Evolutionary conservation across 2,113 vertebrate genomes (phyloP).

Genomic region (Dicentrarchus labrax): DNA sequence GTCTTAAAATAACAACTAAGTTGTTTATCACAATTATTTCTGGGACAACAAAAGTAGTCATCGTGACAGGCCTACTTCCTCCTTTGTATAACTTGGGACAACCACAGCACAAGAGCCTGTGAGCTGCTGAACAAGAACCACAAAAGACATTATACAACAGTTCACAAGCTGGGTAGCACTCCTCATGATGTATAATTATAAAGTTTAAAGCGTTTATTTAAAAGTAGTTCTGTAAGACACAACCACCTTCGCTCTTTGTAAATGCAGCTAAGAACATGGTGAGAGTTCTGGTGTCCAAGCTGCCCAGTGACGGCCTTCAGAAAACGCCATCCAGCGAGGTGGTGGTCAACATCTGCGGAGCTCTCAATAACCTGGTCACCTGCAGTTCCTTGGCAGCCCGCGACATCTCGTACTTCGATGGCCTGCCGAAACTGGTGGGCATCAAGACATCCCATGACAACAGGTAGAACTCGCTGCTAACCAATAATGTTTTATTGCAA

Average conservation of each 20-base stretch:
- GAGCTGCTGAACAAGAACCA: too few relatives aligned
- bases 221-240: background rate
- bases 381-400: conserved; percentile 91
- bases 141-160: too few relatives aligned
- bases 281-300: conserved; percentile 90
- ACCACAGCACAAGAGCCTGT: too few relatives aligned
- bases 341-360: conserved; percentile 92
- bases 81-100: too few relatives aligned
- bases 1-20: too few relatives aligned
- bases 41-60: too few relatives aligned
- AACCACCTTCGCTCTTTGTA: conserved; percentile 6
- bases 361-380: conserved; percentile 94
- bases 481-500: background rate
- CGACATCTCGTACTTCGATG: conserved; percentile 92
- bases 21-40: too few relatives aligned
- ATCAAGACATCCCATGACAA: conserved; percentile 92
- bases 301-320: conserved; percentile 87
- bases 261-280: conserved; percentile 91
- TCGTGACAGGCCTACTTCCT: too few relatives aligned
- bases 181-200: too few relatives aligned
- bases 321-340: conserved; percentile 87
- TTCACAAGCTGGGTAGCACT: too few relatives aligned
- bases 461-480: conserved; percentile 80
- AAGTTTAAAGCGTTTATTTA: background rate
- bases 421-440: conserved; percentile 92